These are phyloP conservation scores for Bambusicola thoracicus DNA, from an alignment of 2,113 vertebrate species.

Conservation along the genomic window DNA sequence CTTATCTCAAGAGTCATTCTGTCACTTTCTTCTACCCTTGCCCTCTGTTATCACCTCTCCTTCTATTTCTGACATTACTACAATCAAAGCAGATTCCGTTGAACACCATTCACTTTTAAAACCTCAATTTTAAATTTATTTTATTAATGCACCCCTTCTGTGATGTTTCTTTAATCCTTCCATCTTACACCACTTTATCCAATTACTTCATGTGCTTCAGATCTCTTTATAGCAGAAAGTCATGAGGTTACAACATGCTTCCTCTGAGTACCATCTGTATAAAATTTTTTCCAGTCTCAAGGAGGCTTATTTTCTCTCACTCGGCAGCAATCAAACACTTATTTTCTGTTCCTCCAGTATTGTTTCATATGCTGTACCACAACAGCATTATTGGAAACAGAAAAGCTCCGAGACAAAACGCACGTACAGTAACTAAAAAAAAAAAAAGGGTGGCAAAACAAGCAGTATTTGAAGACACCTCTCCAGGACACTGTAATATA, in stretches of 20 bases:
- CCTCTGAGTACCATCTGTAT: neutral
- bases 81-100: fast-evolving
- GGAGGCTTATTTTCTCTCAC: neutral
- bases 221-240: neutral
- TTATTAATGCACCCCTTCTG: neutral
- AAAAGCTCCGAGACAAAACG: neutral
- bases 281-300: neutral
- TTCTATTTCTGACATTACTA: neutral
- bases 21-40: fast-evolving
- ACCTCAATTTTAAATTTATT: neutral
- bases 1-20: neutral
- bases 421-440: neutral
- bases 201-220: neutral
- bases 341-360: neutral
- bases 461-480: neutral
- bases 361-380: neutral
- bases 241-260: neutral
- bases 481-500: neutral
- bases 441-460: neutral
- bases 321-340: neutral
- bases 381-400: neutral
- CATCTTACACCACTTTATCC: neutral
- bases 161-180: neutral
- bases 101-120: neutral
- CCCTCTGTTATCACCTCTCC: neutral